Base-by-base conservation (phyloP, 2,888 invertebrate genomes). In the Ditula angustiorana region DNA sequence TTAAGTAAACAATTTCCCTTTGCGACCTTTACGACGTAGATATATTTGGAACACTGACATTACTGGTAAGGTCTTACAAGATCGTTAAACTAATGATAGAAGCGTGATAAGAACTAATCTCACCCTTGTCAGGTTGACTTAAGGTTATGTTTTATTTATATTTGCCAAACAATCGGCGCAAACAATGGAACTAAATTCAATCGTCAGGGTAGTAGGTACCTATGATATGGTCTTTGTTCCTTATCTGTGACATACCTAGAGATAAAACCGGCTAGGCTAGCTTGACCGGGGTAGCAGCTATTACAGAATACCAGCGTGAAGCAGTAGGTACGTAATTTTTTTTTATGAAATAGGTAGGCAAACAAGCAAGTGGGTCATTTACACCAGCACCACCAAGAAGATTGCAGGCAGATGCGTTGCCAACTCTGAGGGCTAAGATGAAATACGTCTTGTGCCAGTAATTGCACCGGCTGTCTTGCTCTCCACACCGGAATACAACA, bases 1-100 rank as follows among this genome's bases (percentile, higher is more conserved):
- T n/a, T n/a, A 4, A 5, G 35, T 13, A 1, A 7, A 2, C 11
- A 33, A 33, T 30, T 61, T 23, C 23, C 5, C 16, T 44, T n/a
- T 2, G 33, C 30, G 30, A 46, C 61, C 61, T 44, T 61, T 53
- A 46, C 44, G 24, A 16, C 16, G 52, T n/a, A 52, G 30, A 44
- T 44, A 23, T 30, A 52, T 23, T 21, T 11, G 52, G 52, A 52
- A 61, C 53, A 53, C 41, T 61, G 52, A 53, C 53, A 61, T 53
- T 55, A 46, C 46, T 26, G 10, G n/a, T n/a, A 35, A 24, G 61
- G 26, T 35, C 46, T 53, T 46, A 35, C 53, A 55, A 61, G 44
- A 55, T 61, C 53, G 52, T 60, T 33, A n/a, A 53, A 24, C 21
- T 35, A 47, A 47, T 53, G 46, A 44, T 24, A 19, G 5, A 10